Percentiles rank a stretch among this genome's conserved stretches.
Evolutionary conservation across 2,888 invertebrate genomes (phyloP).

Genomic region (Theodoxus fluviatilis): DNA sequence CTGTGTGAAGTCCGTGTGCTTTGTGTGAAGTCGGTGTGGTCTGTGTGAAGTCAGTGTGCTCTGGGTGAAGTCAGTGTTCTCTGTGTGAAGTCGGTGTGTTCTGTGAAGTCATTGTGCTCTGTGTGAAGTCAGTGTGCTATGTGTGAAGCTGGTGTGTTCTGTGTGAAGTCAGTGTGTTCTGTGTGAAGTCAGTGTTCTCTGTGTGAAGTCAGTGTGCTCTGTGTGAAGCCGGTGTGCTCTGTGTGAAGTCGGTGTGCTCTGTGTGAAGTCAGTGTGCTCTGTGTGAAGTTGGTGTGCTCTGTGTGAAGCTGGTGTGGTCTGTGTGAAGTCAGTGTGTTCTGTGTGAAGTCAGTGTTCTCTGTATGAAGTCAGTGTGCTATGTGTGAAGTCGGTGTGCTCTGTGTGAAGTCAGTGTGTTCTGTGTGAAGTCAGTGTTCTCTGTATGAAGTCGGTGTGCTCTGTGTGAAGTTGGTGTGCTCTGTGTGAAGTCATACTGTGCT

Average conservation of each 20-base stretch:
- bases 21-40: background rate
- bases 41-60: background rate
- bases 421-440: conserved; percentile 33
- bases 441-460: background rate
- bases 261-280: background rate
- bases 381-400: background rate
- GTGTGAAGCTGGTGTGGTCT: background rate
- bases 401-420: background rate
- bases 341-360: background rate
- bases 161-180: background rate
- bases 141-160: background rate
- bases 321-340: background rate
- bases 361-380: background rate
- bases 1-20: background rate
- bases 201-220: background rate
- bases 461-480: background rate
- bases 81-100: background rate
- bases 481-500: no score
- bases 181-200: background rate
- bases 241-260: background rate
- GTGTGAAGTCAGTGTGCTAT: background rate
- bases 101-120: background rate
- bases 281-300: background rate
- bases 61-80: background rate
- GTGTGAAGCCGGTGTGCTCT: background rate